Evolutionary conservation across 2,113 vertebrate genomes (phyloP), one percentile per base, ranked within the genome.

Genomic region (Lonchura striata): DNA sequence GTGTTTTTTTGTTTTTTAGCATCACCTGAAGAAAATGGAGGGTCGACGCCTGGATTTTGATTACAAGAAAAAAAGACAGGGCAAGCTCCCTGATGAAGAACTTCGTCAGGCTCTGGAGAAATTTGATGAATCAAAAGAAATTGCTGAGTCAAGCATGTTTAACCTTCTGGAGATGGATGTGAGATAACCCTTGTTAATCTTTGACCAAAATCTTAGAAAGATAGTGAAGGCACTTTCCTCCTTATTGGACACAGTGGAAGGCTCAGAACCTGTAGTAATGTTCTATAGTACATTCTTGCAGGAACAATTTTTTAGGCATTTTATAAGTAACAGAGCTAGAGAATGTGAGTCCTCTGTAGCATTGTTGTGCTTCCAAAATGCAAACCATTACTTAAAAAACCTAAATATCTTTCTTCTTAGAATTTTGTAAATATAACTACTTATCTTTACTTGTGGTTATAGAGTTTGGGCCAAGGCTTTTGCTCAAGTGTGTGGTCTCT

Each of bases 61-160:
- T 97, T 99, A 99, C 94, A 99, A 99, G 97, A 99, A 99, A 98
- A 99, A 99, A 96, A 98, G 99, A 54, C 99, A 99, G 96, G 99
- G 98, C 94, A 99, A 99, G 93, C 98, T 99, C 85, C 98, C 98
- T 12, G 99, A 99, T 10, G 99, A 99, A 3, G 99, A 99, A 92
- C 97, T 99, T 91, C 99, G 99, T 80, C 98, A 99, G 69, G 99
- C 99, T 14, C 98, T 99, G 66, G 99, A 99, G 96, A 99, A 99
- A 77, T 99, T 99, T 35, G 99, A 99, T 42, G 99, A 99, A 77
- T 99, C 99, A 75, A 99, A 99, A 98, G 99, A 99, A 96, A 98
- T 99, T 37, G 99, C 99, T 18, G 99, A 99, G 95, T 99, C 98
- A 89, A 99, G 99, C 99, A 99, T 99, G 99, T 99, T 99, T 97